A percentile compares a stretch with the other conserved stretches of the same genome.
Conservation (phyloP, 2,113 vertebrate genomes). For the Sebastes schlegelii region DNA sequence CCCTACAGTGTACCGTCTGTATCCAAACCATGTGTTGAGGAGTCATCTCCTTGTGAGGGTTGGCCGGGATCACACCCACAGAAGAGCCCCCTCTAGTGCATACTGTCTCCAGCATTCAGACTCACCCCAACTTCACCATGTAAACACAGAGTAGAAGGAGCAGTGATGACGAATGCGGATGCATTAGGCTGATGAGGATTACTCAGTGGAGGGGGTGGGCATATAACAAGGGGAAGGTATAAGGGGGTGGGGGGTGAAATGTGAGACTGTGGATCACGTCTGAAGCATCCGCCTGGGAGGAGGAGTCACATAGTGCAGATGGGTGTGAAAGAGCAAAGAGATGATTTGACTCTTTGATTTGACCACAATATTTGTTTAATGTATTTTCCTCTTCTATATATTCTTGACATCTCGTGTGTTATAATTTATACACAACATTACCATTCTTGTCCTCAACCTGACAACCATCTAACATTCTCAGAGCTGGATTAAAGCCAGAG, state of each 20-base stretch:
- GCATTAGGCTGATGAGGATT: constrained; percentile 38
- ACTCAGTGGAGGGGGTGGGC: constrained; percentile 19
- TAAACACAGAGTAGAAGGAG: constrained; percentile 49
- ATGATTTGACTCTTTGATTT: constrained; percentile 45
- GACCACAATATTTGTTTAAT: neutral
- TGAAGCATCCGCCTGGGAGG: constrained; percentile 54
- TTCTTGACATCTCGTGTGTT: neutral
- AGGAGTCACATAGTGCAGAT: constrained; percentile 44
- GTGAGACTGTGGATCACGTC: constrained; percentile 54
- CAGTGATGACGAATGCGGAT: constrained; percentile 62
- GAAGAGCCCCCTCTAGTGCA: constrained; percentile 63
- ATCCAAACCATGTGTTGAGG: constrained; percentile 43
- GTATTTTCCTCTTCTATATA: neutral
- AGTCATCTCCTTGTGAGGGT: constrained; percentile 23
- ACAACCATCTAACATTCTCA: neutral
- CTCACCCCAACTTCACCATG: constrained; percentile 15
- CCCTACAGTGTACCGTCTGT: neutral
- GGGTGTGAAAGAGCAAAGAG: constrained; percentile 42
- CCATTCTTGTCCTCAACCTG: neutral
- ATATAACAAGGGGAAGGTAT: neutral
- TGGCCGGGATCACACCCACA: constrained; percentile 24
- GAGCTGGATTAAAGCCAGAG: constrained; percentile 20
- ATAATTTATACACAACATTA: neutral
- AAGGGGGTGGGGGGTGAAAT: constrained; percentile 48
- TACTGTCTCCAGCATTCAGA: neutral